Base-by-base conservation (phyloP, 2,888 invertebrate species). In the Agrotis exclamationis region DNA sequence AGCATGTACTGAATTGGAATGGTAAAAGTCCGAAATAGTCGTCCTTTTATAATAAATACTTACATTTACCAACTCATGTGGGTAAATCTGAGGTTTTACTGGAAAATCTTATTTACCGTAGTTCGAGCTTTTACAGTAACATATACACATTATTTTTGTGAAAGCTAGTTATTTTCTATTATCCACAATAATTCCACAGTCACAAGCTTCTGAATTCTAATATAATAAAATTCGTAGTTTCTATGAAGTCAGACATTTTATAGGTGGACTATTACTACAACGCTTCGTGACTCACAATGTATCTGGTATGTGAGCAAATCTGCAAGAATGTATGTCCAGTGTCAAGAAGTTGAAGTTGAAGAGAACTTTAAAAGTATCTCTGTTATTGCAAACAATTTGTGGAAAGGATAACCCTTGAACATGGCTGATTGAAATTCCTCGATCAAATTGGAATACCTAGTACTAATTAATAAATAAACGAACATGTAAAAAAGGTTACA, bases 351-450 rank as follows among this genome's bases (percentile, higher is more conserved):
- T n/a, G n/a, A 57, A 62, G 28, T 57, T 62, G 51, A 56, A 18
- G 3, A 69, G 48, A 69, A 60, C 57, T 0, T n/a, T 70, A 44
- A 57, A 70, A 70, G 45, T 51, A 50, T 77, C 56, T 56, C 18
- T 22, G 50, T 56, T 67, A 54, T 22, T 48, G 59, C 33, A 45
- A 73, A 67, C 22, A 48, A 58, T 76, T 68, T 76, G 47, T 68
- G 16, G n/a, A 18, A 76, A 44, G 47, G 47, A 51, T 48, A 22
- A 59, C 58, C 53, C 47, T 47, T 59, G 51, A 28, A 59, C n/a
- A n/a, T 44, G 50, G 18, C 39, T 59, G n/a, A 68, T 58, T 68
- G 16, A 68, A 76, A 76, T 59, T 53, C 68, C 11, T 76, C 22
- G n/a, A 48, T 59, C 0, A 69, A 59, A 54, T 59, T 51, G 7